A percentile compares a stretch with the other conserved stretches of the same genome.
Evolutionary conservation across 2,113 vertebrate genomes (phyloP).

Genomic region (Pardalotus punctatus): DNA sequence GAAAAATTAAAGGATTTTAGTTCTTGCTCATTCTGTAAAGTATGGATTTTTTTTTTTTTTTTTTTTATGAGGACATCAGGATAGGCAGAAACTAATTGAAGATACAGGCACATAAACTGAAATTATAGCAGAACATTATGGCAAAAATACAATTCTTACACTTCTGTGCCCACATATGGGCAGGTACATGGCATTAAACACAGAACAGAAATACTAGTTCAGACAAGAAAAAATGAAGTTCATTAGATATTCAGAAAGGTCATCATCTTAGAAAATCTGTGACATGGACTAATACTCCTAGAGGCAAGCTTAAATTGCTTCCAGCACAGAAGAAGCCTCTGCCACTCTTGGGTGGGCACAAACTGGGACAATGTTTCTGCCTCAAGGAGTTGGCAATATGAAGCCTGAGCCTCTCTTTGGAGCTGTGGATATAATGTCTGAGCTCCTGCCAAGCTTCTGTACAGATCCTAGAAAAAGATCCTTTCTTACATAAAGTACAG

Average conservation of each 20-base stretch:
- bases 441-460: neutral
- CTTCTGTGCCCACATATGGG: neutral
- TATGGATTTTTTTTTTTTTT: accelerated
- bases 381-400: neutral
- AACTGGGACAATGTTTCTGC: neutral
- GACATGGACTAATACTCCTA: neutral
- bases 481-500: neutral
- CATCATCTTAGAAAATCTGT: neutral
- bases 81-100: neutral
- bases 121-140: neutral
- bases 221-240: neutral
- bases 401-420: neutral
- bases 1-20: neutral
- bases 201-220: neutral
- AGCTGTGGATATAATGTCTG: neutral
- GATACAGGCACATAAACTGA: neutral
- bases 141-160: neutral
- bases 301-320: neutral
- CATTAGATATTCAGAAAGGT: neutral
- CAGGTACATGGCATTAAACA: neutral
- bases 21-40: neutral
- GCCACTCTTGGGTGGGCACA: neutral
- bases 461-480: neutral
- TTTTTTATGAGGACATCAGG: neutral
- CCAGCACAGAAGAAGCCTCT: neutral